Percentiles rank a stretch among this genome's conserved stretches.
These are phyloP conservation scores for Strix uralensis DNA, from an alignment of 2,113 vertebrate species.

Conservation along the genomic window DNA sequence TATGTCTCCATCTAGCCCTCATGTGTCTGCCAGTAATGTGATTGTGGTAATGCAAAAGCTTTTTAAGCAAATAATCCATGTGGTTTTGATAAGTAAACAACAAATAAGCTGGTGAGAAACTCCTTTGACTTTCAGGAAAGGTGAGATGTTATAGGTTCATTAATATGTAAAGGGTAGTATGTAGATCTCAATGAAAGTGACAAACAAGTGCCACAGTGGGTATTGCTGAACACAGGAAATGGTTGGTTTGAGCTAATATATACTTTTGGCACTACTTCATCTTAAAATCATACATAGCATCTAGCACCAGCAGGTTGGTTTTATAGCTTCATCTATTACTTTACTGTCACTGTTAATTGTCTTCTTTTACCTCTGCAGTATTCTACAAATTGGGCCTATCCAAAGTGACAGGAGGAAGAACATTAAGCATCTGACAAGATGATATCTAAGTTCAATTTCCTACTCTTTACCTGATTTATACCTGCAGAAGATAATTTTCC, in stretches of 20 bases:
- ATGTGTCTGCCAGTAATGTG: constrained; percentile 53
- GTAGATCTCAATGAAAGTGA: constrained; percentile 85
- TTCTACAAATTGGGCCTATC: constrained; percentile 99
- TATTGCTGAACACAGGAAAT: constrained; percentile 85
- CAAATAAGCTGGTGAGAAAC: constrained; percentile 62
- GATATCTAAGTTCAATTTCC: constrained; percentile 99
- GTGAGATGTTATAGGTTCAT: constrained; percentile 81
- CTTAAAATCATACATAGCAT: constrained; percentile 99
- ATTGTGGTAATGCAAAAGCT: constrained; percentile 59
- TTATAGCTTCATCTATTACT: constrained; percentile 99
- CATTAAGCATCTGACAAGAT: constrained; percentile 99
- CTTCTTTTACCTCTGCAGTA: constrained; percentile 99
- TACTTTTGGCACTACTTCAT: constrained; percentile 92
- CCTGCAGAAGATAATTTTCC: constrained; percentile 99
- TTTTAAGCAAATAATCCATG: constrained; percentile 70
- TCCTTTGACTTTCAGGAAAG: constrained; percentile 83
- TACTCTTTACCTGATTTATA: constrained; percentile 99
- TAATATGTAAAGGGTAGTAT: constrained; percentile 84
- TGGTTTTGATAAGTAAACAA: constrained; percentile 76
- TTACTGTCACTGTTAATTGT: constrained; percentile 99
- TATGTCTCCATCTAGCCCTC: background rate
- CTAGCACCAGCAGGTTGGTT: constrained; percentile 96
- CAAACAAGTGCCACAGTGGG: constrained; percentile 82
- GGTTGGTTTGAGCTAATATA: constrained; percentile 87
- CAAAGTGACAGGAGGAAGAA: constrained; percentile 99